These are phyloP conservation scores for Taurulus bubalis DNA, from an alignment of 2,113 vertebrate species.

Conservation along the genomic window DNA sequence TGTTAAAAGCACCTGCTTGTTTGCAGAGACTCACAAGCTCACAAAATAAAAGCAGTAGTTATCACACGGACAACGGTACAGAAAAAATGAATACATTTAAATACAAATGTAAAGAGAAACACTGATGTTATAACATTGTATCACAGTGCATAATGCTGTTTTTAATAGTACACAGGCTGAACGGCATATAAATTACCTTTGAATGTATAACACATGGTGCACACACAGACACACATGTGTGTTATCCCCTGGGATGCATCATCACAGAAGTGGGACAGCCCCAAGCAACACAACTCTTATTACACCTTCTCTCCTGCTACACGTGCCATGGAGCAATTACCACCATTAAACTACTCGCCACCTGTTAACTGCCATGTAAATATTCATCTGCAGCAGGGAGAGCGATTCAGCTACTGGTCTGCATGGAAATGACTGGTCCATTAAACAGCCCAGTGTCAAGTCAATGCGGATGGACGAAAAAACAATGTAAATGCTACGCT, in stretches of 20 bases:
- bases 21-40: not conserved
- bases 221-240: constrained; percentile 29
- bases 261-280: constrained; percentile 50
- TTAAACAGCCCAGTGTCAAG: constrained; percentile 93
- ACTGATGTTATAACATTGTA: not conserved
- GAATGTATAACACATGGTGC: constrained; percentile 22
- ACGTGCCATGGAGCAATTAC: constrained; percentile 93
- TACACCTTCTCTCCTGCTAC: constrained; percentile 87
- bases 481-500: constrained; percentile 70
- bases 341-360: constrained; percentile 96
- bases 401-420: constrained; percentile 87
- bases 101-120: not conserved
- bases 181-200: not conserved
- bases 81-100: not conserved
- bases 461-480: constrained; percentile 78
- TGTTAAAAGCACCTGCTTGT: not conserved
- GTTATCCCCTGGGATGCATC: constrained; percentile 46
- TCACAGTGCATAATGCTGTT: not conserved
- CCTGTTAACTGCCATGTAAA: constrained; percentile 99
- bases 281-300: constrained; percentile 38
- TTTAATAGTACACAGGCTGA: not conserved
- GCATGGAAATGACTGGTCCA: constrained; percentile 84
- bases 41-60: not conserved
- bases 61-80: not conserved
- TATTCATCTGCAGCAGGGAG: constrained; percentile 92